Base-by-base conservation (phyloP, 2,888 invertebrate genomes). In the Brassicogethes aeneus region DNA sequence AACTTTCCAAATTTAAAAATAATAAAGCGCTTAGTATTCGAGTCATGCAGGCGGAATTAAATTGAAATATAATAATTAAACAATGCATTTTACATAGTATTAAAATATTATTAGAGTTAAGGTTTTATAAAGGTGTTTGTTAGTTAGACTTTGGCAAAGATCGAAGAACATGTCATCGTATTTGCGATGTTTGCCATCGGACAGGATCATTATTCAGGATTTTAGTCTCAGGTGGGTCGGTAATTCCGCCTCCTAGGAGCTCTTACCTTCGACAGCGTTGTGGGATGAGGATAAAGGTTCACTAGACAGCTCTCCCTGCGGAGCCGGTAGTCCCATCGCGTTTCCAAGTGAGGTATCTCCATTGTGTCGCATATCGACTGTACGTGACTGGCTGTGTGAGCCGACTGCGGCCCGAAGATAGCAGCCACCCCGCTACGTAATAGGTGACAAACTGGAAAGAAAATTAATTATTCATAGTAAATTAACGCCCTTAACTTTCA, bases 361-460 rank as follows among this genome's bases (percentile, higher is more conserved):
- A 94, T 87, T 36, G 91, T 89, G 68, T 94, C 93, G 66, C 94
- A 94, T 64, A 95, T 91, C 53, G 92, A 92, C 70, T 94, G 94
- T 31, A 94, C 91, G 69, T 94, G 93, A 46, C 87, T 87, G 16
- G 92, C 90, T 1, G 92, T 89, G 44, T 87, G 85, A 2, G 87
- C 80, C 36, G 90, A 90, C 65, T 91, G 89, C 7, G 95, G 94
- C 2, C 94, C 94, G 60, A 95, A 91, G 60, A 95, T 88, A 34
- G 92, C 94, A 2, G 91, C 93, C 36, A 95, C 89, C 7, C 94
- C 94, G 55, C 83, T 83, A 55, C 85, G 77, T 48, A 88, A 73
- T 45, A 93, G 76, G 60, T 88, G 85, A 64, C 94, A 94, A 46
- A 93, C 94, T 93, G 73, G 17, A 70, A 71, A n/a, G 40, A 44